These are phyloP conservation scores for Eretmocerus hayati DNA, from an alignment of 2,888 invertebrate species.

Conservation along the genomic window DNA sequence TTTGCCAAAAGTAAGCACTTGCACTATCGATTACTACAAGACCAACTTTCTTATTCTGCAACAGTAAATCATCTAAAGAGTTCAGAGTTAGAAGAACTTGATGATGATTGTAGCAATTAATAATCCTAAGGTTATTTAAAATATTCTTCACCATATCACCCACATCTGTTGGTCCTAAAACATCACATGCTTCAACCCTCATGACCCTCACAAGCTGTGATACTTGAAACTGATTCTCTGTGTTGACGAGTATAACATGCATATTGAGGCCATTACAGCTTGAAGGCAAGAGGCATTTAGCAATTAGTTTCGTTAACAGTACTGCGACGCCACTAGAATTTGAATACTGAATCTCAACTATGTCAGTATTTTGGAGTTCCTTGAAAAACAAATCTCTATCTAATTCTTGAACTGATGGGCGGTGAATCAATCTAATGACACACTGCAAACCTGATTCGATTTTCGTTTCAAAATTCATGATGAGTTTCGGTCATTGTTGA, in stretches of 20 bases:
- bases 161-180: conserved; percentile 21
- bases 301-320: conserved; percentile 48
- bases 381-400: conserved; percentile 49
- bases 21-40: conserved; percentile 50
- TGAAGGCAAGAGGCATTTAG: conserved; percentile 46
- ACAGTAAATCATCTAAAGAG: conserved; percentile 43
- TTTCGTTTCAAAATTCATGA: conserved; percentile 9
- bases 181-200: conserved; percentile 33
- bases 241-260: conserved; percentile 48
- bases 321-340: conserved; percentile 48
- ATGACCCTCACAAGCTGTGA: conserved; percentile 42
- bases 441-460: conserved; percentile 56
- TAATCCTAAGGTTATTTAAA: conserved; percentile 36
- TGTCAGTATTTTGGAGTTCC: conserved; percentile 42
- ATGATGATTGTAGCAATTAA: conserved; percentile 43
- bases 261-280: conserved; percentile 45
- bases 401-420: conserved; percentile 45
- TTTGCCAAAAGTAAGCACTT: conserved; percentile 51
- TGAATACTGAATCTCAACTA: conserved; percentile 50
- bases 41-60: conserved; percentile 43
- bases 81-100: conserved; percentile 41
- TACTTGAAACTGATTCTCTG: conserved; percentile 49
- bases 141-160: conserved; percentile 7
- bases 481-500: too few relatives aligned
- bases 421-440: conserved; percentile 49